Evolutionary conservation across 2,888 invertebrate species (phyloP), one percentile per base, ranked within the genome.

Genomic region (Latheticus oryzae): DNA sequence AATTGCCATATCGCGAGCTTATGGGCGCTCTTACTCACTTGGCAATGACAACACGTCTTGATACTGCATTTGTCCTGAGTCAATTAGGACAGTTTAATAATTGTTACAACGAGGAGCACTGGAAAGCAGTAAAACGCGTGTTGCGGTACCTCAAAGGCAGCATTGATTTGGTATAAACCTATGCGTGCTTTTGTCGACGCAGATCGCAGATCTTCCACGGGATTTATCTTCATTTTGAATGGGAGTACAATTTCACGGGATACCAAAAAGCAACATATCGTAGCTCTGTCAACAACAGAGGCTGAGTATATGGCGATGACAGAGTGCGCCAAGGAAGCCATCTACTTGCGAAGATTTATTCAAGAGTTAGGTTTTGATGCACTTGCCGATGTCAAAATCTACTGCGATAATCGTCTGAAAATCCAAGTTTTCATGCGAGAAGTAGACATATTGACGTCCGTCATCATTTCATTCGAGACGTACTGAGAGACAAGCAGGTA

Each of bases 81-180:
- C 52, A 37, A 35, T 47, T 66, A 17, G 56, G 64, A 8, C 62
- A 68, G 19, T 67, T 63, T 28, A 64, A 68, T 35, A 61, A 62
- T 19, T 57, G 59, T 26, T 62, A 33, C 23, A 16, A 33, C 5
- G 26, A 50, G 37, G 13, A n/a, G 4, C 55, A 61, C 35, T 57
- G 74, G 70, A 61, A 47, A n/a, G 70, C 68, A 1, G 71, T 70
- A 0, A 71, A 74, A 40, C 52, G 68, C 1, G 64, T 74, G 0
- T 45, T 76, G 2, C 58, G 70, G 1, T 76, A 76, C 35, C 33
- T 61, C 3, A 61, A 64, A 45, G 58, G 58, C n/a, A 55, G 60
- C 7, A 50, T 35, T 7, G 33, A 61, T 28, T 15, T 63, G 3
- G 66, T 74, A 60, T 48, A 38, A 32, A 30, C 13, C 12, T 28